Evolutionary conservation across 2,113 vertebrate genomes (phyloP), one percentile per base, ranked within the genome.

Genomic region (Aix galericulata): DNA sequence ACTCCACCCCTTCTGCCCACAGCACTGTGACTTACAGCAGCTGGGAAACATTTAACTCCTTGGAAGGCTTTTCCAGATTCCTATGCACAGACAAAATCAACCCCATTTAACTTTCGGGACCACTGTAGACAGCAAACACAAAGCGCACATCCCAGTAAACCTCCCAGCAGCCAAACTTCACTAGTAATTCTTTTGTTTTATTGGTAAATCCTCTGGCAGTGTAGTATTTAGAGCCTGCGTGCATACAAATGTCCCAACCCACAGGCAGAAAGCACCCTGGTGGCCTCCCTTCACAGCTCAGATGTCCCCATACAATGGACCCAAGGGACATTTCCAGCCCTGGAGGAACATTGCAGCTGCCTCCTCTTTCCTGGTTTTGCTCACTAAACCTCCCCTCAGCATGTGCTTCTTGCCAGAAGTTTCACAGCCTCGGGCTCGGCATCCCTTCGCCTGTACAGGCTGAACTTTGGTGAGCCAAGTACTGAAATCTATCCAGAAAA

Each of bases 221-320:
- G 71, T 34, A 66, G 48, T 26, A 80, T 27, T 14, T 40, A 53
- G 15, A 52, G 4, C 44, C 44, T n/a, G 21, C 26, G 71, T 0
- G 0, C 32, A 40, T 13, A 31, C 2, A 13, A 5, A 9, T 44
- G 52, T 36, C 58, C 66, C n/a, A 79, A 4, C 3, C 32, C 1
- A 1, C 29, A 44, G 18, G 8, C 2, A 52, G 22, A 59, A 0
- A 67, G 13, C 10, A 46, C 1, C 5, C 2, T 11, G 6, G 29
- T 58, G 38, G 62, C 36, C 16, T 22, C 7, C 36, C 44, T 64
- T 34, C 13, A 1, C 9, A 80, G 9, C 20, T 27, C 58, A 68
- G 29, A 52, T 5, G 32, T 14, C 11, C 15, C 15, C 44, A 8
- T 26, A 31, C 38, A 27, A 11, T 32, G 23, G 8, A 8, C 6